Evolutionary conservation across 1,140 invertebrate species (phyloP).

Genomic region (Papilio aristodemus): DNA sequence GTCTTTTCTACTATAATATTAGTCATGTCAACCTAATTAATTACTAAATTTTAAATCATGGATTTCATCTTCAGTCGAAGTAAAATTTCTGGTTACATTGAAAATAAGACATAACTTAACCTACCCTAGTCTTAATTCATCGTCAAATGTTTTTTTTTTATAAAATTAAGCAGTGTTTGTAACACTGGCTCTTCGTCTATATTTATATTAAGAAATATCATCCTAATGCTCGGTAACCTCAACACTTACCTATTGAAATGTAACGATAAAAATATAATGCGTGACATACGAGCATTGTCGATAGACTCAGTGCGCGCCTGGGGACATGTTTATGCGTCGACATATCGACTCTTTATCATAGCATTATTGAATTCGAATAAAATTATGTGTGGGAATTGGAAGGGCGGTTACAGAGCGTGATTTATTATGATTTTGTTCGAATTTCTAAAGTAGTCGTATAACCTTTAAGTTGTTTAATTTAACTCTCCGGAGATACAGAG

Average conservation of each 20-base stretch:
- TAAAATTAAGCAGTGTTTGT: no score
- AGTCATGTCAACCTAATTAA: no score
- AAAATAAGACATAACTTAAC: no score
- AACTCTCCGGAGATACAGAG: no score
- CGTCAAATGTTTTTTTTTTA: no score
- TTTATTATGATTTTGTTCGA: neutral
- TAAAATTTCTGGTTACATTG: no score
- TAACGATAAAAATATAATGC: slow-evolving; percentile 22
- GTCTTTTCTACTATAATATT: no score
- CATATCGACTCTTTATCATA: slow-evolving; percentile 34
- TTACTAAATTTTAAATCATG: no score
- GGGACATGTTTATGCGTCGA: slow-evolving; percentile 36
- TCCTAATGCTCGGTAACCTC: slow-evolving; percentile 7
- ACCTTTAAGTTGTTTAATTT: neutral
- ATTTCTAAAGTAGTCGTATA: neutral
- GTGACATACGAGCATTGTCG: neutral
- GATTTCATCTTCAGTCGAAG: no score
- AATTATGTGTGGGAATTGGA: slow-evolving; percentile 30
- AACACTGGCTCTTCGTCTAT: neutral
- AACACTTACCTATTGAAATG: slow-evolving; percentile 15
- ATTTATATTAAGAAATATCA: slow-evolving; percentile 23
- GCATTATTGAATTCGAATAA: slow-evolving; percentile 36
- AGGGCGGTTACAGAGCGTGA: neutral
- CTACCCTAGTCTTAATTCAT: no score
- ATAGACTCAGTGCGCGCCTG: slow-evolving; percentile 6